Evolutionary conservation across 2,888 invertebrate species (phyloP).

Genomic region (Sycophila texana): DNA sequence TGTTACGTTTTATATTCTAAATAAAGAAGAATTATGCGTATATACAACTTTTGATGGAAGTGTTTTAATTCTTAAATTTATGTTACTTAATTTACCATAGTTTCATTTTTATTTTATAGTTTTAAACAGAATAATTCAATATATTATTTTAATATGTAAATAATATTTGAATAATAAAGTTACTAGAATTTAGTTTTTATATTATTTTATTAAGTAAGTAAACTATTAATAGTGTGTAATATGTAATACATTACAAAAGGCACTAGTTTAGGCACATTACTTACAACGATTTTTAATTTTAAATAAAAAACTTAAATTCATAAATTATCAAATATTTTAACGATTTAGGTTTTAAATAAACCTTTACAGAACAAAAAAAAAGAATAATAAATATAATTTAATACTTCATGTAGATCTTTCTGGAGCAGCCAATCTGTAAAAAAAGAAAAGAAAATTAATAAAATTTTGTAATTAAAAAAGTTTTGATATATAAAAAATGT

Average conservation of each 20-base stretch:
- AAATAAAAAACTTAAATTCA: slow-evolving; percentile 29
- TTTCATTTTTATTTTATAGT: background rate
- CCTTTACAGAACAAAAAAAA: slow-evolving; percentile 34
- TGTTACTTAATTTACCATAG: background rate
- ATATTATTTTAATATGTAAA: background rate
- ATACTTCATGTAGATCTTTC: slow-evolving; percentile 60
- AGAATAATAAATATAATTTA: slow-evolving; percentile 50
- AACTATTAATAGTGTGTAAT: background rate
- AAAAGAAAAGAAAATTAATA: slow-evolving; percentile 46
- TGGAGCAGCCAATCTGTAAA: slow-evolving; percentile 66
- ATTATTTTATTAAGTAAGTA: slow-evolving; percentile 36
- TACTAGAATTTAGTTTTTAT: background rate
- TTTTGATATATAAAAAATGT: background rate
- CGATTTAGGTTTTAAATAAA: slow-evolving; percentile 40
- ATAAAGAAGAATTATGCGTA: no score
- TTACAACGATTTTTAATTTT: slow-evolving; percentile 18
- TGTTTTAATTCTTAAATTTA: background rate
- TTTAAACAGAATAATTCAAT: background rate
- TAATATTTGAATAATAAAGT: background rate
- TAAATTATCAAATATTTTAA: slow-evolving; percentile 44
- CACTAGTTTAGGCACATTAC: slow-evolving; percentile 42
- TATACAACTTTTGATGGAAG: no score
- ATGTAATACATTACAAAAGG: slow-evolving; percentile 27
- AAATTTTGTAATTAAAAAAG: no score
- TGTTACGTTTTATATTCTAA: no score